Base-by-base conservation (phyloP, 1,140 invertebrate species). In the Pseudoatta argentina region DNA sequence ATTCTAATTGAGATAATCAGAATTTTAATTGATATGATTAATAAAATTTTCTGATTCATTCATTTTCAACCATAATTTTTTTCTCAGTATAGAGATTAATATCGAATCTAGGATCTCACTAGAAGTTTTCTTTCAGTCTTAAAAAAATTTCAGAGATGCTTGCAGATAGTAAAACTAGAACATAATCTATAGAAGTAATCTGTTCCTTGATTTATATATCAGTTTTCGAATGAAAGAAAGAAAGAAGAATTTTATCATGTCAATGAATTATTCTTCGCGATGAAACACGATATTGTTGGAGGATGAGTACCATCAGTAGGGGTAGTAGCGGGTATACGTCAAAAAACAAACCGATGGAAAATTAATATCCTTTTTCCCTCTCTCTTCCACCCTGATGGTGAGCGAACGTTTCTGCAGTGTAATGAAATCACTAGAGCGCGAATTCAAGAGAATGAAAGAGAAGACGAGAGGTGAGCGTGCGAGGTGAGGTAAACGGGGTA, bases 361-460 rank as follows among this genome's bases (percentile, higher is more conserved):
- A 88, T 89, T 88, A 89, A 86, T 59, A 59, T 71, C 27, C n/a
- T 30, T 69, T 18, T 6, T 27, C n/a, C 10, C 39, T 8, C 18
- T n/a, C 53, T 55, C 16, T 3, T 24, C 12, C 21, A 8, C 12
- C 53, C 69, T n/a, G 75, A 75, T 57, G 71, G 63, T n/a, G 34
- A 81, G 48, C 27, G 59, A 77, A 72, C 64, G 78, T 79, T 89
- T 66, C 44, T 85, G 69, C 59, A 57, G 72, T 67, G 87, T 86
- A 76, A 88, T 87, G 79, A 88, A 92, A 86, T 91, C 91, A 89
- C 64, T 69, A 63, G 81, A 87, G 72, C 86, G 88, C 53, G 27
- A 88, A 89, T 71, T 61, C 51, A 73, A 72, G 82, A 87, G 86
- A 86, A 76, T 78, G 79, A 85, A 67, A 85, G 71, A 85, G 79